Evolutionary conservation across 2,888 invertebrate genomes (phyloP), one percentile per base, ranked within the genome.

Genomic region (Tanaodytes sp.): DNA sequence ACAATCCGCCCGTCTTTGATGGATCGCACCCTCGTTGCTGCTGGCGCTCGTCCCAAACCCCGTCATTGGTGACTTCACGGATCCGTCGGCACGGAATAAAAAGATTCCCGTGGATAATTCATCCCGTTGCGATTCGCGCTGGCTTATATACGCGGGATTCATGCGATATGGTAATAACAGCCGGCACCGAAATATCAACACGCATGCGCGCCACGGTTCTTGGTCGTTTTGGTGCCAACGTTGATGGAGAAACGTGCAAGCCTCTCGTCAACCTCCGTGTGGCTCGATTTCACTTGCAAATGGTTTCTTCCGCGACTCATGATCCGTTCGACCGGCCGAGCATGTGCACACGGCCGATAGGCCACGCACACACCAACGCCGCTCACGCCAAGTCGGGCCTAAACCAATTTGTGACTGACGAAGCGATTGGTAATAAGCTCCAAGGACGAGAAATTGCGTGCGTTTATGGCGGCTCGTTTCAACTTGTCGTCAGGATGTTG

Each of bases 331-430:
- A n/a, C 30, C 23, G 12, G 31, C 9, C 19, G 39, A 54, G 54
- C 58, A 57, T 42, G 68, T 57, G 61, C 64, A 52, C 64, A 61
- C 43, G 59, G 30, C 36, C 55, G 54, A 33, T 43, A 18, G 15
- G n/a, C 23, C 49, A 39, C 65, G 42, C 55, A 51, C 58, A 48
- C 4, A 57, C 30, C 46, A 67, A 48, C 4, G 59, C 30, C 46
- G 68, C 58, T 48, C 62, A 31, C 12, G 31, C 39, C 45, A 30
- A 55, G 27, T n/a, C 30, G 40, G 67, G 46, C 71, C 73, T 75
- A 74, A 79, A 81, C 82, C 83, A 84, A 84, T 84, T 84, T 84
- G 82, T 80, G 82, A 84, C 83, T 81, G 83, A 82, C 80, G 80
- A 82, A 80, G 79, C 79, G 82, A 84, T 83, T 80, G 82, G 81